These are phyloP conservation scores for Onychostruthus taczanowskii DNA, from an alignment of 2,113 vertebrate species.

Conservation along the genomic window DNA sequence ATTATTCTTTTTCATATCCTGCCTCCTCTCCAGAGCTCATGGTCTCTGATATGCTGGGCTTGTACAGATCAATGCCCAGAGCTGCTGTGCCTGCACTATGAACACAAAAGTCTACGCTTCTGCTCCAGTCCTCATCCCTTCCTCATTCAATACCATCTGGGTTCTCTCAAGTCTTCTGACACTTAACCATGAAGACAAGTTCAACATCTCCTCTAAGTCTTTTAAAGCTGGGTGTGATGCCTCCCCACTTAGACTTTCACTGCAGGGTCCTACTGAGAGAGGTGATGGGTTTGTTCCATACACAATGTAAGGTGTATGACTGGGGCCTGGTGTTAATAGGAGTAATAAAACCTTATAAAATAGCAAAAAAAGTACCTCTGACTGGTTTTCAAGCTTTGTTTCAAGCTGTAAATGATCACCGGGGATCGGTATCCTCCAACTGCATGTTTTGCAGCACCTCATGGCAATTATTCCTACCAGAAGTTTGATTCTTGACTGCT, in stretches of 20 bases:
- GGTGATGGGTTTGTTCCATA: not conserved
- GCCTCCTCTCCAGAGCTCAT: not conserved
- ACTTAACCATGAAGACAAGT: not conserved
- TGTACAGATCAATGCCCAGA: not conserved
- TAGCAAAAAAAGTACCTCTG: not conserved
- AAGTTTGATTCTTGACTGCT: not conserved
- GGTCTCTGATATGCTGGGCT: not conserved
- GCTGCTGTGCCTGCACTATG: not conserved
- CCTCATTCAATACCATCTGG: not conserved
- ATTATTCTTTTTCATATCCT: not conserved
- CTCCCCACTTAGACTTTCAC: not conserved
- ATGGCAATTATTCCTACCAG: not conserved
- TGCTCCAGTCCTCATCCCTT: not conserved
- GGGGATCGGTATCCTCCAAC: not conserved
- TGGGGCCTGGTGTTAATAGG: not conserved
- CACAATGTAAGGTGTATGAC: rapidly evolving
- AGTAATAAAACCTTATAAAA: not conserved
- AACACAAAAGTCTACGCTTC: not conserved
- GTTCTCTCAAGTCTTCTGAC: not conserved
- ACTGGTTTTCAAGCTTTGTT: not conserved
- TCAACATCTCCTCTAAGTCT: not conserved
- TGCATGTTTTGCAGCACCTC: not conserved
- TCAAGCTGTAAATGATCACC: not conserved
- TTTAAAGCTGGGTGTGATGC: not conserved
- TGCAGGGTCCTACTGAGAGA: not conserved